These are phyloP conservation scores for Dendrocopos noguchii DNA, from an alignment of 2,113 vertebrate genomes.

Conservation along the genomic window DNA sequence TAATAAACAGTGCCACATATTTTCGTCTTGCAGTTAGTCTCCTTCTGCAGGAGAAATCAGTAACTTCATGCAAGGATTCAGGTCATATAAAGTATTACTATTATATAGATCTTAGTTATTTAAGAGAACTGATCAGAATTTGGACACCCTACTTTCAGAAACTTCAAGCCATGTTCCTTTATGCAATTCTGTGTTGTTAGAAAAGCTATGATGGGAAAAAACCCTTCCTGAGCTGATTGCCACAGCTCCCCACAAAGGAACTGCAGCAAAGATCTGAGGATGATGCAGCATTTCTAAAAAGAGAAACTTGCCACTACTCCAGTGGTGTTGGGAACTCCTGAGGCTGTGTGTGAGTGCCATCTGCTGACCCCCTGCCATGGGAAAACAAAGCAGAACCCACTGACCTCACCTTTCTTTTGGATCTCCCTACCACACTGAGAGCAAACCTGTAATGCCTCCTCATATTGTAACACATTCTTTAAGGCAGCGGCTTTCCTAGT, in stretches of 20 bases:
- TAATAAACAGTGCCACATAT: neutral
- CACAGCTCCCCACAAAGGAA: slow-evolving; percentile 43
- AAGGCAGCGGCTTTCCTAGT: neutral
- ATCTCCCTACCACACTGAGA: neutral
- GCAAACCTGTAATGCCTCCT: neutral
- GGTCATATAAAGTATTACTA: neutral
- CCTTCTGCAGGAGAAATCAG: neutral
- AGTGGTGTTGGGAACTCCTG: neutral
- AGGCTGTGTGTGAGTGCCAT: slow-evolving; percentile 67
- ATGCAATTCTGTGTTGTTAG: neutral
- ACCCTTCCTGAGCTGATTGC: neutral
- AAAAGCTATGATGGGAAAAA: neutral
- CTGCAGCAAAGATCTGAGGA: slow-evolving; percentile 26
- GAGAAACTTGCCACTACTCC: slow-evolving; percentile 26
- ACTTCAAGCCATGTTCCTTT: neutral
- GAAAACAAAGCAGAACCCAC: neutral
- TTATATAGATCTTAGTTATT: neutral
- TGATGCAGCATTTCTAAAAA: slow-evolving; percentile 65
- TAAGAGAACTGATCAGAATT: neutral
- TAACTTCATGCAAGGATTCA: neutral
- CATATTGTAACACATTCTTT: neutral
- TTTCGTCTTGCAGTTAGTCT: neutral
- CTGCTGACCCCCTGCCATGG: slow-evolving; percentile 57
- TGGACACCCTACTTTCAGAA: neutral
- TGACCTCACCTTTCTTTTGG: neutral